phyloP scores from a whole-genome alignment of 2,888 invertebrate species.

The Polydrusus tereticollis region DNA sequence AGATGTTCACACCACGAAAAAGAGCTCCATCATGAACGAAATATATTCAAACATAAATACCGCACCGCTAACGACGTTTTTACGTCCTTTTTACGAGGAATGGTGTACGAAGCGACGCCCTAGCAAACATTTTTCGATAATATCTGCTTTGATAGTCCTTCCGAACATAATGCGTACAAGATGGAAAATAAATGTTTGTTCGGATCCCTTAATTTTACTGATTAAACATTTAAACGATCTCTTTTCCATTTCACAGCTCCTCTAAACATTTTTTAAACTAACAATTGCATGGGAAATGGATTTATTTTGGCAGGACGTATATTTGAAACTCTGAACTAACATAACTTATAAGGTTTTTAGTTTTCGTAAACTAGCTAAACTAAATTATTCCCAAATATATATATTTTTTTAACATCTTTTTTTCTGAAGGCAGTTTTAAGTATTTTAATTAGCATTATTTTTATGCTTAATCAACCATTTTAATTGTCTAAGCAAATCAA shows the following conservation, averaged over 20 bases:
- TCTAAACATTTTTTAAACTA: neutral
- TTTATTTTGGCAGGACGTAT: too few species aligned
- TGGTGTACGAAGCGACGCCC: constrained; percentile 10
- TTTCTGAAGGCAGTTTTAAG: too few species aligned
- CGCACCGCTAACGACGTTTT: constrained; percentile 33
- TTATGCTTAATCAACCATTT: too few species aligned
- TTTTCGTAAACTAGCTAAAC: too few species aligned
- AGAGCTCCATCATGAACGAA: constrained; percentile 14
- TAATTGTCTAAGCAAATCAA: too few species aligned
- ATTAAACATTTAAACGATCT: neutral
- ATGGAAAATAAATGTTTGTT: constrained; percentile 13
- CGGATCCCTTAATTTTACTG: neutral
- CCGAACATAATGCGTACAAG: constrained; percentile 7
- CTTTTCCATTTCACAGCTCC: neutral
- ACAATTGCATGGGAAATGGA: too few species aligned
- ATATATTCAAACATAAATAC: constrained; percentile 39
- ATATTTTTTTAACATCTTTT: too few species aligned
- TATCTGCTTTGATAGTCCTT: constrained; percentile 14
- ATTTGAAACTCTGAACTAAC: too few species aligned
- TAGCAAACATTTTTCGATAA: constrained; percentile 25
- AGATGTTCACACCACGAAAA: constrained; percentile 13
- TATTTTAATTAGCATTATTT: too few species aligned
- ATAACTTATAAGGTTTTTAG: too few species aligned
- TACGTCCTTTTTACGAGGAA: constrained; percentile 32
- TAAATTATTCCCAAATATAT: too few species aligned